These are phyloP conservation scores for Burhinus oedicnemus DNA, from an alignment of 2,113 vertebrate species.

Conservation along the genomic window DNA sequence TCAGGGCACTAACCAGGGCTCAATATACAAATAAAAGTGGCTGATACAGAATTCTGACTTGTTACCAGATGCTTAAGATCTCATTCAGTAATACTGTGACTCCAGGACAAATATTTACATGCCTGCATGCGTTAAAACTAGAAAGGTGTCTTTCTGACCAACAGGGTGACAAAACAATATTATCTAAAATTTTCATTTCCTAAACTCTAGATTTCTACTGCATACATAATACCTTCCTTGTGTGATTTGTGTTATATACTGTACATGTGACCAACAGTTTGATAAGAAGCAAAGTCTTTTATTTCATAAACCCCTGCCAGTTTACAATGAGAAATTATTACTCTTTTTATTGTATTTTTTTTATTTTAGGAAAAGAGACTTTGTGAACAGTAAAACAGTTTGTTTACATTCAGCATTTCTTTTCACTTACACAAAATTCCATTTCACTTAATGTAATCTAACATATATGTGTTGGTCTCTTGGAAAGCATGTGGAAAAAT, in stretches of 20 bases:
- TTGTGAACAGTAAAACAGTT: conserved; percentile 85
- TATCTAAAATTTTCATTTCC: conserved; percentile 86
- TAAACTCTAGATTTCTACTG: conserved; percentile 96
- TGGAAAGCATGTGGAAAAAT: conserved; percentile 71
- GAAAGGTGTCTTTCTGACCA: conserved; percentile 97
- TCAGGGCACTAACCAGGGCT: conserved; percentile 75
- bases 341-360: conserved; percentile 64
- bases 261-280: conserved; percentile 90
- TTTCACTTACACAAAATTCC: conserved; percentile 74
- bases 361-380: conserved; percentile 85
- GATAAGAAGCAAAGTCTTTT: conserved; percentile 77
- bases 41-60: conserved; percentile 77
- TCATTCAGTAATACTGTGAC: conserved; percentile 99
- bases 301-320: conserved; percentile 77
- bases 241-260: conserved; percentile 95
- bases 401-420: conserved; percentile 85
- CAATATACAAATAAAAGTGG: conserved; percentile 83
- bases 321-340: conserved; percentile 79
- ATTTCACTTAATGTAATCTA: conserved; percentile 68
- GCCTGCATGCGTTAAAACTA: conserved; percentile 99
- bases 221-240: conserved; percentile 98
- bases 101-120: conserved; percentile 99
- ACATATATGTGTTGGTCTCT: conserved; percentile 73
- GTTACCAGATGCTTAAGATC: conserved; percentile 91
- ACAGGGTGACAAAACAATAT: conserved; percentile 96